Percentiles rank a stretch among this genome's conserved stretches.
These are phyloP conservation scores for Hartigia nigra DNA, from an alignment of 2,888 invertebrate species.

Conservation along the genomic window DNA sequence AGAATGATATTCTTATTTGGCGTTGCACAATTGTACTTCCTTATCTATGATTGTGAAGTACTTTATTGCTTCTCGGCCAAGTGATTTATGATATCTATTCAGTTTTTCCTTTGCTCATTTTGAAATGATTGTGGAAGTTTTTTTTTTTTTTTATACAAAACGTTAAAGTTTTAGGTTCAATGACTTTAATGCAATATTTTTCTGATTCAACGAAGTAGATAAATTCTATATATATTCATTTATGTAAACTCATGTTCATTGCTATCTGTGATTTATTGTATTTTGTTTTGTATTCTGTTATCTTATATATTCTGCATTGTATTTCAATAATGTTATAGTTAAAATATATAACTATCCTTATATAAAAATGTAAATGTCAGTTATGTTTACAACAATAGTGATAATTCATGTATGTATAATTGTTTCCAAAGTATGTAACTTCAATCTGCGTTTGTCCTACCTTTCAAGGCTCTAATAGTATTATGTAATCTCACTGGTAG, in stretches of 20 bases:
- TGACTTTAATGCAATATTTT: no score
- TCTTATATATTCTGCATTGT: neutral
- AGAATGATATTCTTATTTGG: neutral
- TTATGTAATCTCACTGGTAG: no score
- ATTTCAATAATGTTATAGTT: neutral
- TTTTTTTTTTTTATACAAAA: no score
- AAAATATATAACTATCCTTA: neutral
- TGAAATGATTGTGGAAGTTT: no score
- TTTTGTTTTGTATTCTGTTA: neutral
- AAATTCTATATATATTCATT: no score
- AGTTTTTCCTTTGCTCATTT: no score
- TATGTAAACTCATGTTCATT: neutral
- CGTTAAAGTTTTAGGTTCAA: no score
- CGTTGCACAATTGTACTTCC: neutral
- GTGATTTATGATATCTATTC: neutral
- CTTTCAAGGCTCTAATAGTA: no score
- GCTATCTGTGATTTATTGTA: conserved; percentile 5
- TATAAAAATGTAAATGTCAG: neutral
- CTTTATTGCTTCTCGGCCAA: neutral
- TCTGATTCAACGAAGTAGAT: no score
- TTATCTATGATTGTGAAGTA: neutral
- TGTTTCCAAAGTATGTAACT: no score
- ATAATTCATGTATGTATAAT: neutral
- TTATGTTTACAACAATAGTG: neutral
- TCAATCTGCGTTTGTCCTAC: no score